A percentile compares a stretch with the other conserved stretches of the same genome.
Conservation (phyloP, 2,888 invertebrate genomes). For the Cosmia trapezina region DNA sequence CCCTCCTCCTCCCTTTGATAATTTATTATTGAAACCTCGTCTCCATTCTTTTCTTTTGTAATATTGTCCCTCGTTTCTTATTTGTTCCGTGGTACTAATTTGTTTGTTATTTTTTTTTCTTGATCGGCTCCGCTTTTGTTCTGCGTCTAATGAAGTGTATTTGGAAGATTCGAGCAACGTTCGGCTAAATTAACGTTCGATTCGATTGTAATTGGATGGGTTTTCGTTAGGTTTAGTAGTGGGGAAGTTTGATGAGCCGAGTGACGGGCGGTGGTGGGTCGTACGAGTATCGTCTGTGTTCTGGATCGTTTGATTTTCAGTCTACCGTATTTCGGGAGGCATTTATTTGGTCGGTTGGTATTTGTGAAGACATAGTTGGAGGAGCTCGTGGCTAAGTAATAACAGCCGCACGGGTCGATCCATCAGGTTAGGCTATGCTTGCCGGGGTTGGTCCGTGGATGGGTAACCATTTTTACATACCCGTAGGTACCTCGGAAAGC, state of each 20-base stretch:
- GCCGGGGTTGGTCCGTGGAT: no score
- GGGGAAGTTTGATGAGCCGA: constrained; percentile 45
- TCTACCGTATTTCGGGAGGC: background rate
- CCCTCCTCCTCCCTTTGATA: constrained; percentile 77
- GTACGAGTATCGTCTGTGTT: background rate
- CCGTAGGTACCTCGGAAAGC: no score
- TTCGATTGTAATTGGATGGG: constrained; percentile 56
- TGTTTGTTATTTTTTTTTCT: constrained; percentile 74
- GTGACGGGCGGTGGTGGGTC: constrained; percentile 24
- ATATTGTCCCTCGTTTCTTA: constrained; percentile 83
- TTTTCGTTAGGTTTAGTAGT: constrained; percentile 42
- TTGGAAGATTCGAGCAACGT: constrained; percentile 37
- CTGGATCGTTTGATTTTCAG: constrained; percentile 2
- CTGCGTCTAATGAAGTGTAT: constrained; percentile 58
- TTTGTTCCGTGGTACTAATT: constrained; percentile 80
- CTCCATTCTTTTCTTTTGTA: constrained; percentile 83
- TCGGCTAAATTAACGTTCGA: constrained; percentile 57
- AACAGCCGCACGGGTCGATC: no score
- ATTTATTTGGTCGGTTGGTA: background rate
- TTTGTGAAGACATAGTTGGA: background rate
- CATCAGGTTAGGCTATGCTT: no score
- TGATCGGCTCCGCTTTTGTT: constrained; percentile 59
- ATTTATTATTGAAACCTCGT: constrained; percentile 88
- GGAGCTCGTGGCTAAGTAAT: no score
- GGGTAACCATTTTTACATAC: no score